phyloP scores from a whole-genome alignment of 2,113 vertebrate genomes.

The Centropus bengalensis region DNA sequence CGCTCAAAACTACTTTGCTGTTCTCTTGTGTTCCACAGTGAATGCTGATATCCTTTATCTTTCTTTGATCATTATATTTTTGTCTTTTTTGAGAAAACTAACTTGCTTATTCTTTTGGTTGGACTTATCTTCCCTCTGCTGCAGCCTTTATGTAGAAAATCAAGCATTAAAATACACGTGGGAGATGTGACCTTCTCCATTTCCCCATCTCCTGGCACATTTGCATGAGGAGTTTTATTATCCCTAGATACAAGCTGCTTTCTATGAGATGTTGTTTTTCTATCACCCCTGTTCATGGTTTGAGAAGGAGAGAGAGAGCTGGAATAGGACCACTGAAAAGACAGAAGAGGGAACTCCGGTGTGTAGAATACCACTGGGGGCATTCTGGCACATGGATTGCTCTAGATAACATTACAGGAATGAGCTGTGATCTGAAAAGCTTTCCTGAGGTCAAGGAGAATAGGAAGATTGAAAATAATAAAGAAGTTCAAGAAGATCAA shows the following conservation, averaged over 20 bases:
- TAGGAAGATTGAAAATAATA: not conserved
- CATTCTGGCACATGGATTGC: not conserved
- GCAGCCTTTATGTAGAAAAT: not conserved
- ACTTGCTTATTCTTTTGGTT: not conserved
- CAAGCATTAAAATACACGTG: not conserved
- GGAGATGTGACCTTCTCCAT: not conserved
- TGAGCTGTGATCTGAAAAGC: not conserved
- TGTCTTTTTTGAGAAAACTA: not conserved
- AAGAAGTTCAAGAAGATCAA: not conserved
- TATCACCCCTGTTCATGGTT: not conserved
- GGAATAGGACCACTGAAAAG: not conserved
- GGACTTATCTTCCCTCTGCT: not conserved
- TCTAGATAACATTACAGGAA: not conserved
- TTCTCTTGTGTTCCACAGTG: not conserved
- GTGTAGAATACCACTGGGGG: not conserved
- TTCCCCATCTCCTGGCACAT: not conserved
- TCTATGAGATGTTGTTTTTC: not conserved
- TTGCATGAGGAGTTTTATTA: not conserved
- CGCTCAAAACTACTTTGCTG: not conserved
- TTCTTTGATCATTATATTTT: not conserved
- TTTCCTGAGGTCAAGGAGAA: constrained; percentile 19
- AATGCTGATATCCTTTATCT: not conserved
- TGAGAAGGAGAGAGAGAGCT: not conserved
- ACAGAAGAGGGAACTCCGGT: not conserved
- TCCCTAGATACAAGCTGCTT: not conserved